phyloP scores from a whole-genome alignment of 2,888 invertebrate genomes.

The Branchinecta sandiegonensis region DNA sequence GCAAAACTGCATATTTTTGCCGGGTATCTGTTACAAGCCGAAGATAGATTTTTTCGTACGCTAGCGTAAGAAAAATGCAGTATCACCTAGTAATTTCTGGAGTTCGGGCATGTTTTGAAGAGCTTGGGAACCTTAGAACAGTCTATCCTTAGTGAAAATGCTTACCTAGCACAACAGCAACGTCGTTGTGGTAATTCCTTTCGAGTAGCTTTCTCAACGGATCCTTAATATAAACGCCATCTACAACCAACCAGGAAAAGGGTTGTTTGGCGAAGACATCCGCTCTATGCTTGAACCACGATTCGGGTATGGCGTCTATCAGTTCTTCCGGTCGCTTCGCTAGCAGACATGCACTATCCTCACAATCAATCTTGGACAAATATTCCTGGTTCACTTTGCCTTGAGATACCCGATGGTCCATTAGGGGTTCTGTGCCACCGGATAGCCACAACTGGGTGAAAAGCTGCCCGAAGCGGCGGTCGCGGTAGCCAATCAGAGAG shows the following conservation, averaged over 20 bases:
- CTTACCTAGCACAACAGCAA: background rate
- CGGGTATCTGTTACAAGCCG: too few relatives aligned
- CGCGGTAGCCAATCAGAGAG: constrained; percentile 40
- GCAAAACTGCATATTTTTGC: too few relatives aligned
- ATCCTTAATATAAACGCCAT: background rate
- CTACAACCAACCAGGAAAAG: constrained; percentile 1
- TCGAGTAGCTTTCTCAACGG: background rate
- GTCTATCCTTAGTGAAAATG: background rate
- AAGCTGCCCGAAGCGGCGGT: background rate
- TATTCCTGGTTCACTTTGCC: constrained; percentile 14
- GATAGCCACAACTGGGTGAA: background rate
- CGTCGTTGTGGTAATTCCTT: background rate
- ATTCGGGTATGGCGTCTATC: background rate
- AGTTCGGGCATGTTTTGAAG: too few relatives aligned
- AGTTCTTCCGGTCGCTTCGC: background rate
- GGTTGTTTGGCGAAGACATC: background rate
- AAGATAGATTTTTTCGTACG: too few relatives aligned
- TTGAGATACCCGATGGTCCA: constrained; percentile 3
- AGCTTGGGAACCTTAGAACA: too few relatives aligned
- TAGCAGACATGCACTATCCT: background rate
- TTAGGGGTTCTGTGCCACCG: background rate
- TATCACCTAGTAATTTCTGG: too few relatives aligned
- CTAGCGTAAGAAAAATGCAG: too few relatives aligned
- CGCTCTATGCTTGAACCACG: background rate
- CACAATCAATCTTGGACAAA: background rate